Evolutionary conservation across 2,797 vertebrate species (phyloP).

Genomic region (Eospalax fontanierii): DNA sequence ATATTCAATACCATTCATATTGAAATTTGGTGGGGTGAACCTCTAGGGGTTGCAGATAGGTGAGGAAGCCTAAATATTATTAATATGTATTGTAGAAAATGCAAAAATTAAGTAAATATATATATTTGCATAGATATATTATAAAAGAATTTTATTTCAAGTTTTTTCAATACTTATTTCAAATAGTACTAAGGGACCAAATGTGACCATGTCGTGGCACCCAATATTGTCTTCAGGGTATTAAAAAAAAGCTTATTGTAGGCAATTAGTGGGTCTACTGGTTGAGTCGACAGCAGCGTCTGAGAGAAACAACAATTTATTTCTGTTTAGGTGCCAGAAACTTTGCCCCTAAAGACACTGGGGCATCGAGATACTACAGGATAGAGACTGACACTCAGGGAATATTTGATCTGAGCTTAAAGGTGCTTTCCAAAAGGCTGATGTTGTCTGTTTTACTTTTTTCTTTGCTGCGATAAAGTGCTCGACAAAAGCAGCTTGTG

Average conservation of each 20-base stretch:
- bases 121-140: too few relatives aligned
- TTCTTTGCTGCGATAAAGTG: neutral
- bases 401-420: neutral
- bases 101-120: too few relatives aligned
- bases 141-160: neutral
- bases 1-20: too few relatives aligned
- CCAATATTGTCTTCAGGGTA: neutral
- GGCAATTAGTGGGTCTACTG: neutral
- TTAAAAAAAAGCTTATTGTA: conserved; percentile 47
- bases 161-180: conserved; percentile 1
- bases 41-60: too few relatives aligned
- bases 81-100: neutral
- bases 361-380: neutral
- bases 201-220: neutral
- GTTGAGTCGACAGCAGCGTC: neutral
- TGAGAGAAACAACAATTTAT: neutral
- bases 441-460: too few relatives aligned
- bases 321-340: conserved; percentile 7
- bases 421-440: neutral
- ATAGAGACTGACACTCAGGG: neutral
- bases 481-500: neutral
- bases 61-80: too few relatives aligned
- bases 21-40: too few relatives aligned
- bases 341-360: neutral
- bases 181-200: neutral